Evolutionary conservation across 2,113 vertebrate species (phyloP).

Genomic region (Hippotragus niger): DNA sequence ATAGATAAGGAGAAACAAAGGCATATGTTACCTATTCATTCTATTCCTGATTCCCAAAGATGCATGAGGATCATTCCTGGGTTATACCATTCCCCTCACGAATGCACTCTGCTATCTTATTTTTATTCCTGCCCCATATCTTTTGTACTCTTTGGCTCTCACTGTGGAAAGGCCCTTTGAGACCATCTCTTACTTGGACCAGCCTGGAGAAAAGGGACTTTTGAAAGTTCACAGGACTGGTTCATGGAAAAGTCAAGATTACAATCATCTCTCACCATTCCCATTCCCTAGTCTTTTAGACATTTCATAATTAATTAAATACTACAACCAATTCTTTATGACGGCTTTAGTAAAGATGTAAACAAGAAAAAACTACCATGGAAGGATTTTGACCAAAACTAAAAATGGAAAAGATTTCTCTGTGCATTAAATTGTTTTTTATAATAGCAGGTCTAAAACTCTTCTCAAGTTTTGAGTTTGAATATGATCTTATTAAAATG

Average conservation of each 20-base stretch:
- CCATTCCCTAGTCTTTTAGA: not conserved
- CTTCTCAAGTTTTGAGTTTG: not conserved
- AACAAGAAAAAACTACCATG: not conserved
- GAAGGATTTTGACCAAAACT: constrained; percentile 14
- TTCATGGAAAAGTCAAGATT: not conserved
- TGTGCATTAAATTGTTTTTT: not conserved
- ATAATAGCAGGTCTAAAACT: not conserved
- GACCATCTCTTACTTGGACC: not conserved
- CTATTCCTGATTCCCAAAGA: not conserved
- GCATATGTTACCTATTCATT: not conserved
- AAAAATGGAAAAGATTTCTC: not conserved
- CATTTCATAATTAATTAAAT: not conserved
- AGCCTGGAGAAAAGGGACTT: not conserved
- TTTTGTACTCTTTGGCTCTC: not conserved
- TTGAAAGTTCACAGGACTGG: not conserved
- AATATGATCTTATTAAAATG: not conserved
- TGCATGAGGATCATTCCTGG: not conserved
- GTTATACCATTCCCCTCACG: not conserved
- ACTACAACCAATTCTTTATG: not conserved
- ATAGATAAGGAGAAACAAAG: not conserved
- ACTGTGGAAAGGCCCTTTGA: not conserved
- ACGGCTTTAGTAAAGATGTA: not conserved
- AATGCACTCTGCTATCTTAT: not conserved
- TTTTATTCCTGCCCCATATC: not conserved
- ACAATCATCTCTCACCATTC: not conserved